Evolutionary conservation across 1,140 invertebrate species (phyloP).

Genomic region (Drosophila truncata): DNA sequence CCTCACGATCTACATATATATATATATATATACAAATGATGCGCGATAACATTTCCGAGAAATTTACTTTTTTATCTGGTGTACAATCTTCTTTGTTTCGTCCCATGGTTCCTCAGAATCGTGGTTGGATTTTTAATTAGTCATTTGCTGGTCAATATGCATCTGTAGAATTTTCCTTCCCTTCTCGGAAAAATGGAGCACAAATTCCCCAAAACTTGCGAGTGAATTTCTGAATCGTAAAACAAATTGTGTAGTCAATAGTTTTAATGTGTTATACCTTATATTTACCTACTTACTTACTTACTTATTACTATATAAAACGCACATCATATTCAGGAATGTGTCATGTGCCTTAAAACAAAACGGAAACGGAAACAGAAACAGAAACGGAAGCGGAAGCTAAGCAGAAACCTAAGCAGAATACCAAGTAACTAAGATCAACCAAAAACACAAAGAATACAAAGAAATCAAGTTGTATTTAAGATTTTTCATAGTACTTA

Average conservation of each 20-base stretch:
- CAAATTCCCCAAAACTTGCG: conserved; percentile 30
- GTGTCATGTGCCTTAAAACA: conserved; percentile 79
- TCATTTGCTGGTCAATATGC: conserved; percentile 83
- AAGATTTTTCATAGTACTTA: conserved; percentile 72
- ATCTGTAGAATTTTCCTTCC: conserved; percentile 35
- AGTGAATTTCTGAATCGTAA: conserved; percentile 30
- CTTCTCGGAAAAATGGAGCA: conserved; percentile 24
- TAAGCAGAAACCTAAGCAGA: conserved; percentile 36
- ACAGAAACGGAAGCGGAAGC: conserved; percentile 6
- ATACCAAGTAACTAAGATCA: conserved; percentile 56
- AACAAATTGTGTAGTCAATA: conserved; percentile 47
- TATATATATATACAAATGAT: not conserved
- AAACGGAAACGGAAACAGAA: conserved; percentile 24
- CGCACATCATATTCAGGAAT: conserved; percentile 82
- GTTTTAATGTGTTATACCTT: conserved; percentile 36
- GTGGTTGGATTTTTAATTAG: conserved; percentile 44
- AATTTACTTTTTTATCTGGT: conserved; percentile 33
- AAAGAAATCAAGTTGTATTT: conserved; percentile 63
- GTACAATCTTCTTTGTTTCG: conserved; percentile 13
- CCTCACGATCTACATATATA: conserved; percentile 8
- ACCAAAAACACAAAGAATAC: conserved; percentile 32
- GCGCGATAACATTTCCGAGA: conserved; percentile 49
- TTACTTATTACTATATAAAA: conserved; percentile 32
- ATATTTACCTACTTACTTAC: conserved; percentile 20
- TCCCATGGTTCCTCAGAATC: conserved; percentile 5